Evolutionary conservation across 2,113 vertebrate species (phyloP).

Genomic region (Ceuthmochares aereus): DNA sequence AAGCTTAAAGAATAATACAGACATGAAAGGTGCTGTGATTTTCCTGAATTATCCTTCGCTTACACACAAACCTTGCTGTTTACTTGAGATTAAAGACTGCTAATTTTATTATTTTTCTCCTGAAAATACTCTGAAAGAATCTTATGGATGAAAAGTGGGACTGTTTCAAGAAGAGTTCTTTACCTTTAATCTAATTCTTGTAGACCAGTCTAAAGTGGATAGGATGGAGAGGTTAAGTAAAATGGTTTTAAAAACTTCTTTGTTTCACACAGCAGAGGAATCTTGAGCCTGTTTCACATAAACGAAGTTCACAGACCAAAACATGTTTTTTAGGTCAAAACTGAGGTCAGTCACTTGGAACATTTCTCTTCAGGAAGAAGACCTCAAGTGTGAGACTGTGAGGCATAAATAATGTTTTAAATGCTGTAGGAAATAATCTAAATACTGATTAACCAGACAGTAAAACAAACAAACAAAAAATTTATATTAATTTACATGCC

Average conservation of each 20-base stretch:
- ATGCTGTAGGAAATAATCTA: not conserved
- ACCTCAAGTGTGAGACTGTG: not conserved
- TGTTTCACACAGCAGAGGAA: not conserved
- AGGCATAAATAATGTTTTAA: not conserved
- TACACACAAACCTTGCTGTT: rapidly evolving
- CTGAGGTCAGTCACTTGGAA: not conserved
- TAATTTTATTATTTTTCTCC: not conserved
- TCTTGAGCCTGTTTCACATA: not conserved
- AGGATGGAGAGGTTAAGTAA: not conserved
- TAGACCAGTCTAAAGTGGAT: not conserved
- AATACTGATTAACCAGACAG: not conserved
- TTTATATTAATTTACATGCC: not conserved
- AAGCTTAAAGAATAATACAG: not conserved
- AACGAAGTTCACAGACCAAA: not conserved
- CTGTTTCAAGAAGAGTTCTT: not conserved
- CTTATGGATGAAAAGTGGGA: not conserved
- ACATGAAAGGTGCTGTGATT: not conserved
- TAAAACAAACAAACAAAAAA: not conserved
- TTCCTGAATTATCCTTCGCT: not conserved
- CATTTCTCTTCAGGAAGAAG: not conserved
- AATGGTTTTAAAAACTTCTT: not conserved
- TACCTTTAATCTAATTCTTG: not conserved
- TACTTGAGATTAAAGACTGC: not conserved
- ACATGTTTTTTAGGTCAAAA: not conserved
- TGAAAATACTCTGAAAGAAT: not conserved